A percentile compares a stretch with the other conserved stretches of the same genome.
These are phyloP conservation scores for Apodemia zela DNA, from an alignment of 2,888 invertebrate species.

Conservation along the genomic window DNA sequence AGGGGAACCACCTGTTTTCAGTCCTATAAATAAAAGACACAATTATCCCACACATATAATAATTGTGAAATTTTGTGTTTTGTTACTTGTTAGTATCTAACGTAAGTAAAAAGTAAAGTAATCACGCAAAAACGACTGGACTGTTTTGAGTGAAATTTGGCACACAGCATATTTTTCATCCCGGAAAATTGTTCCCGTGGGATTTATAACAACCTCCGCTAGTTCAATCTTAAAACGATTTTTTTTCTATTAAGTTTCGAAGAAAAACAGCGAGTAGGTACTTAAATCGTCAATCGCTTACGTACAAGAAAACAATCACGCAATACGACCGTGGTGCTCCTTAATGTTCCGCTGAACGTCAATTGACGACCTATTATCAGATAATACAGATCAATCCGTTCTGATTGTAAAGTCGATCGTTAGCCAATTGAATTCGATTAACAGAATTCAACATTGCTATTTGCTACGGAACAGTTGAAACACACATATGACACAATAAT, in stretches of 20 bases:
- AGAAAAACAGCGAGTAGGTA: neutral
- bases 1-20: no score
- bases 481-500: neutral
- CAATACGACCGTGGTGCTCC: conserved; percentile 38
- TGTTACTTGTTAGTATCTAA: no score
- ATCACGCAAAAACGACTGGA: no score
- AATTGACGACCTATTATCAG: conserved; percentile 52
- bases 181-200: no score
- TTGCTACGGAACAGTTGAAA: neutral
- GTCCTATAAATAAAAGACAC: no score
- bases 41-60: no score
- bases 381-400: conserved; percentile 76
- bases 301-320: conserved; percentile 33
- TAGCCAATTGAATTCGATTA: conserved; percentile 74
- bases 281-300: conserved; percentile 7
- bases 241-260: neutral
- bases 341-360: conserved; percentile 27
- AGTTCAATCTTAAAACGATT: no score
- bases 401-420: conserved; percentile 79
- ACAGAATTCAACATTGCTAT: conserved; percentile 26
- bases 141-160: no score
- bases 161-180: no score
- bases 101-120: no score
- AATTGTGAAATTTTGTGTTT: no score
- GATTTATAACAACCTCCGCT: no score